phyloP scores from a whole-genome alignment of 1,140 invertebrate species.

The Danaus melanippus region DNA sequence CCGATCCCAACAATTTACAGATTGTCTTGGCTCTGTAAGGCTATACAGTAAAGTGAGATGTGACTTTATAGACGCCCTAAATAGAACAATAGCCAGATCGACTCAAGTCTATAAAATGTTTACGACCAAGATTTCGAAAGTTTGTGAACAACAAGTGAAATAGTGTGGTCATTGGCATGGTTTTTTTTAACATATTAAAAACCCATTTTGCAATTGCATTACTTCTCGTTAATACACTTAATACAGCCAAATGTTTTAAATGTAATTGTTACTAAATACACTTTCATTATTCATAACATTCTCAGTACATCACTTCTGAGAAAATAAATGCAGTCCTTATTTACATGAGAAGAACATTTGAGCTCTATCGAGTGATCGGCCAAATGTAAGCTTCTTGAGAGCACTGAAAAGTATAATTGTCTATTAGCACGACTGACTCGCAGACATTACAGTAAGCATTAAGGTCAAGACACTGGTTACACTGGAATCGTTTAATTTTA shows the following conservation, averaged over 20 bases:
- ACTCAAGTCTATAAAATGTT: constrained; percentile 42
- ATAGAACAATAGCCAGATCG: constrained; percentile 27
- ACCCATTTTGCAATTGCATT: constrained; percentile 10
- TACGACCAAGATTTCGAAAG: constrained; percentile 38
- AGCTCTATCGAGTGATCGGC: too few species aligned
- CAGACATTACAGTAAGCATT: constrained; percentile 16
- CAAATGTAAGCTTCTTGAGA: too few species aligned
- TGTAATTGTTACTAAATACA: too few species aligned
- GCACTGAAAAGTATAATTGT: neutral
- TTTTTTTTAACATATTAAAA: constrained; percentile 12
- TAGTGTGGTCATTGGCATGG: constrained; percentile 9
- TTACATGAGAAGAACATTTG: too few species aligned
- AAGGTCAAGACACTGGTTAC: constrained; percentile 27
- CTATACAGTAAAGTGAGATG: constrained; percentile 10
- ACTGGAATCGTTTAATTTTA: constrained; percentile 16
- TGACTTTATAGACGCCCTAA: constrained; percentile 18
- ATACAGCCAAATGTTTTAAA: too few species aligned
- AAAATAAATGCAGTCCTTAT: too few species aligned
- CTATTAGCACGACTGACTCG: constrained; percentile 5
- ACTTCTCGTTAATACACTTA: neutral
- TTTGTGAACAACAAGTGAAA: constrained; percentile 10
- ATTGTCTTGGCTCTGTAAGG: constrained; percentile 9
- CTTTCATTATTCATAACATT: too few species aligned
- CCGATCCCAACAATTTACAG: constrained; percentile 1
- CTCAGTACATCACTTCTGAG: too few species aligned